phyloP scores from a whole-genome alignment of 64 coral and sea anemone genomes.

The Orbicella faveolata region DNA sequence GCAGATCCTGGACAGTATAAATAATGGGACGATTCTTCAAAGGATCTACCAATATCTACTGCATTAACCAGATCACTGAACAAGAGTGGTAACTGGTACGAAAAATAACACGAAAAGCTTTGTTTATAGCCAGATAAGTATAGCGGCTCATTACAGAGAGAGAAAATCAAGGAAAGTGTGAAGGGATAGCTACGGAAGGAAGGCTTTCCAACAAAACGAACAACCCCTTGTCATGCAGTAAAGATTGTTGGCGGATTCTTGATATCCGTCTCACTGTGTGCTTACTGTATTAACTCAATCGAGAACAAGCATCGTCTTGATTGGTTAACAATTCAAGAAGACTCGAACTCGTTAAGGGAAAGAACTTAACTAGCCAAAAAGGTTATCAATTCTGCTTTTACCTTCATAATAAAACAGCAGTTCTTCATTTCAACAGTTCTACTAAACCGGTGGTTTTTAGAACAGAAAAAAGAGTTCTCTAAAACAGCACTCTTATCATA shows the following conservation, averaged over 20 bases:
- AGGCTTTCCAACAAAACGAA: too few species aligned
- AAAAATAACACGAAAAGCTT: neutral
- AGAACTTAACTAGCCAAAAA: too few species aligned
- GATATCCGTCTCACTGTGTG: neutral
- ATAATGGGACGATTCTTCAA: neutral
- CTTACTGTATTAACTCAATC: neutral
- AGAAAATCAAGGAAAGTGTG: neutral
- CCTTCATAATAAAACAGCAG: too few species aligned
- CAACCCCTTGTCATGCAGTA: neutral
- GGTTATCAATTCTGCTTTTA: too few species aligned
- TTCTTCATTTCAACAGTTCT: too few species aligned
- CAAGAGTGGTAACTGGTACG: neutral
- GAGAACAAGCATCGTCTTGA: too few species aligned
- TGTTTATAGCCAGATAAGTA: neutral
- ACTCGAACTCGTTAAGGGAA: too few species aligned
- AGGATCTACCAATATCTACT: neutral
- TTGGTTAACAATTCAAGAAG: too few species aligned
- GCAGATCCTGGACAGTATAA: neutral
- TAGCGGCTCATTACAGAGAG: neutral
- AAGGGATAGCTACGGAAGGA: too few species aligned
- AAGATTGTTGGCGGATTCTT: slow-evolving; percentile 8
- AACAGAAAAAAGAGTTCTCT: too few species aligned
- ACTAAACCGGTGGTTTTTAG: too few species aligned
- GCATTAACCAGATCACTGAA: neutral
- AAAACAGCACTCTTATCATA: too few species aligned